Evolutionary conservation across 2,113 vertebrate species (phyloP), one percentile per base, ranked within the genome.

Genomic region (Ptychochromis oligacanthus): DNA sequence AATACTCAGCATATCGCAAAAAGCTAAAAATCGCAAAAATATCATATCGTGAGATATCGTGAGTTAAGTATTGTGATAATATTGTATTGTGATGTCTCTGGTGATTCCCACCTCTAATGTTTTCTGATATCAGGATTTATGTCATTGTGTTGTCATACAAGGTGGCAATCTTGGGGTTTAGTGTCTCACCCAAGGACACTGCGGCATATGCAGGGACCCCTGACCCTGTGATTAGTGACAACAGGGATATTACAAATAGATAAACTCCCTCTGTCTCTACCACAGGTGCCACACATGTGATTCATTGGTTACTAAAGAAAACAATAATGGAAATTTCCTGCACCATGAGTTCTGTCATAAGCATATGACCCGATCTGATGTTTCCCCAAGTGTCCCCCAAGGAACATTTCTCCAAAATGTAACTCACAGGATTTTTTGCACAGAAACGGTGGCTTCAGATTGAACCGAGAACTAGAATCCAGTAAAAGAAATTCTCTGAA

Each of bases 281-380:
- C 8, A 11, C 38, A 40, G 8, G 2, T 40, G 5, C 40, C 62
- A 6, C 62, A 24, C 7, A 0, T 1, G 2, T 24, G 38, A 43
- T 65, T 43, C 22, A 65, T 65, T 38, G 10, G 38, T 43, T 36
- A 8, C 7, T 36, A 6, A 36, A 36, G 36, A 36, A 36, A 31
- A 31, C 28, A 31, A 4, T 31, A 31, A 31, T 31, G 2, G 4
- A 31, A 31, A 31, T n/a, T 65, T 43, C 12, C n/a, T 76, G 36
- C 14, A 31, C n/a, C 14, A 5, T 22, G 77, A 0, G 28, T 77
- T 82, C 14, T 22, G n/a, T 28, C 7, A 5, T 5, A 26, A 59
- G 15, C 60, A 20, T 0, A 0, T 57, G 61, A 36, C 24, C 15
- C 6, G 2, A 26, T 22, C 24, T 59, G 0, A 64, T 40, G 8